These are phyloP conservation scores for Megalopta genalis DNA, from an alignment of 1,140 invertebrate genomes.

Conservation along the genomic window DNA sequence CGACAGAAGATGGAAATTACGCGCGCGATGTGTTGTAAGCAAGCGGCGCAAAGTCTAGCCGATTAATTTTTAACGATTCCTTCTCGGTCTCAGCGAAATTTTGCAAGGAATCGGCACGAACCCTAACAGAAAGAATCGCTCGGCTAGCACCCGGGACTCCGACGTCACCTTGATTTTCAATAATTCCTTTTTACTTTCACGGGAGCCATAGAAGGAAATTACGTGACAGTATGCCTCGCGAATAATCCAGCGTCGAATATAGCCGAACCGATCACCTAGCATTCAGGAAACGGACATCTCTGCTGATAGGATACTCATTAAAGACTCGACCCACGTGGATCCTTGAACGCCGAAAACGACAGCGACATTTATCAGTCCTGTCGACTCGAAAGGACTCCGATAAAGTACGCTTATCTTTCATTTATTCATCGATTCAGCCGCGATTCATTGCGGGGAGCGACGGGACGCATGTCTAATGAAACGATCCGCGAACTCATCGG, in stretches of 20 bases:
- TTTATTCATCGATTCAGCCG: conserved; percentile 41
- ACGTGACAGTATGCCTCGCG: too few species aligned
- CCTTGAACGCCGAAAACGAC: conserved; percentile 21
- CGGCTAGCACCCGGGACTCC: too few species aligned
- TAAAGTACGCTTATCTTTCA: conserved; percentile 11
- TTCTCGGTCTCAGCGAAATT: too few species aligned
- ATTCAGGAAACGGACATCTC: neutral
- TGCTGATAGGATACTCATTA: neutral
- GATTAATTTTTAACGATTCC: too few species aligned
- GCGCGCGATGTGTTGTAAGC: too few species aligned
- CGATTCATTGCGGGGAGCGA: conserved; percentile 4
- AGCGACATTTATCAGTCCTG: conserved; percentile 13
- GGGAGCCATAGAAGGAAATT: too few species aligned
- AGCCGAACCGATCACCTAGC: too few species aligned
- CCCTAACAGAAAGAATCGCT: too few species aligned
- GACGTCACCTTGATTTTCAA: too few species aligned
- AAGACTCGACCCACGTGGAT: neutral
- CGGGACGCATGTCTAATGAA: conserved; percentile 16
- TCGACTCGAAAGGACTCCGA: neutral
- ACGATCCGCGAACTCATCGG: neutral
- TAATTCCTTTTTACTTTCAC: neutral
- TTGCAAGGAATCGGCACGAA: too few species aligned
- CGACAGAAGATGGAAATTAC: neutral
- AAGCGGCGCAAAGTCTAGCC: too few species aligned
- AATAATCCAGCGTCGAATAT: too few species aligned